Percentiles rank a stretch among this genome's conserved stretches.
Conservation (phyloP, 2,888 invertebrate species). For the Uropetala carovei region DNA sequence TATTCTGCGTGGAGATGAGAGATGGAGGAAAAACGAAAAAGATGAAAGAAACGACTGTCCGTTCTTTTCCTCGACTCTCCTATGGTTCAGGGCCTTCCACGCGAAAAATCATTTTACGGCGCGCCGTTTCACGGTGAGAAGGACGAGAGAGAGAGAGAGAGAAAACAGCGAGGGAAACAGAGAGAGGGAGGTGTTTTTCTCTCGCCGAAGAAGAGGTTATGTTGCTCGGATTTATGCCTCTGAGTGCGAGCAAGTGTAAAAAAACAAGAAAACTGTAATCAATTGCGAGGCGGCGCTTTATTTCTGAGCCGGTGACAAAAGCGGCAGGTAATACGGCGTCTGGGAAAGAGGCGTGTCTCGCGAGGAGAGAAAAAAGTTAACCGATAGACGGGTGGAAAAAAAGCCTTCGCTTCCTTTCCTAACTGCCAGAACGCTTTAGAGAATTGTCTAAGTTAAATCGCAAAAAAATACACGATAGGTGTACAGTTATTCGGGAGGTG, state of each 20-base stretch:
- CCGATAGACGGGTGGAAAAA: background rate
- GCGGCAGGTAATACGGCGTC: background rate
- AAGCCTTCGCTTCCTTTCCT: background rate
- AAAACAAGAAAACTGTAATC: background rate
- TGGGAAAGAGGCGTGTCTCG: conserved; percentile 9
- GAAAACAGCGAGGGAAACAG: background rate
- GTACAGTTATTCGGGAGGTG: background rate
- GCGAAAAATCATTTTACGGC: background rate
- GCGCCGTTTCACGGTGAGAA: background rate
- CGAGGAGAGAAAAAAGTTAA: background rate
- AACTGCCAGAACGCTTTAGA: background rate
- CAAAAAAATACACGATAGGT: background rate
- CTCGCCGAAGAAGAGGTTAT: background rate
- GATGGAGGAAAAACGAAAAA: background rate
- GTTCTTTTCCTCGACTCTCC: background rate
- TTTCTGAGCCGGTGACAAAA: background rate
- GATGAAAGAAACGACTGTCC: background rate
- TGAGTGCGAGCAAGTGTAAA: background rate
- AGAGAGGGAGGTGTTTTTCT: background rate
- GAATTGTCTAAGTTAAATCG: background rate
- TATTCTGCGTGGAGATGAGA: background rate
- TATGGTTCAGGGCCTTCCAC: background rate
- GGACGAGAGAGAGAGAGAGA: background rate
- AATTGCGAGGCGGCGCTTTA: background rate
- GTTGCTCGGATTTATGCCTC: background rate